Percentiles rank a stretch among this genome's conserved stretches.
Conservation (phyloP, 2,888 invertebrate genomes). For the Amiota minor region DNA sequence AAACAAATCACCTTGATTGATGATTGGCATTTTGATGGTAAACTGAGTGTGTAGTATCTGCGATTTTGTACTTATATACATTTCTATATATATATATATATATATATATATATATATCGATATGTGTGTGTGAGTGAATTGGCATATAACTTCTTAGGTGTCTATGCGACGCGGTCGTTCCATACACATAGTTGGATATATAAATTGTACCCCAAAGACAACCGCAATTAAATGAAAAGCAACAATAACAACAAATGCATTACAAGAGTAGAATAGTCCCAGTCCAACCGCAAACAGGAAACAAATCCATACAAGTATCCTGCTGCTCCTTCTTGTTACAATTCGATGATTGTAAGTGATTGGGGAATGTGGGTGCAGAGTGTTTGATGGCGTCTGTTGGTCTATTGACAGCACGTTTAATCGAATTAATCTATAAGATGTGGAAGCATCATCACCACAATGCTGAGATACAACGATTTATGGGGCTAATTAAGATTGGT, state of each 20-base stretch:
- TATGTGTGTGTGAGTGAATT: constrained; percentile 20
- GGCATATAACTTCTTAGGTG: background rate
- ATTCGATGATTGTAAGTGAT: too few relatives aligned
- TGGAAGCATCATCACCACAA: background rate
- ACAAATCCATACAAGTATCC: too few relatives aligned
- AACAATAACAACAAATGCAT: constrained; percentile 40
- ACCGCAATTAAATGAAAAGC: constrained; percentile 65
- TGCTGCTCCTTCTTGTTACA: too few relatives aligned
- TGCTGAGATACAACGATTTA: background rate
- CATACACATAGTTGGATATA: background rate
- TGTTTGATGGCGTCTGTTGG: background rate
- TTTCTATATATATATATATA: background rate
- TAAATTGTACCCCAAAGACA: constrained; percentile 57
- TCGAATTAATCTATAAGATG: constrained; percentile 20
- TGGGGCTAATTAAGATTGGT: background rate
- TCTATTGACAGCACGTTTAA: constrained; percentile 20
- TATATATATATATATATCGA: constrained; percentile 17
- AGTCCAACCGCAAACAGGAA: too few relatives aligned
- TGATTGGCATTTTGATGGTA: constrained; percentile 68
- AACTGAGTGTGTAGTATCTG: constrained; percentile 38
- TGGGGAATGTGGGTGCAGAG: background rate
- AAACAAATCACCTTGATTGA: constrained; percentile 72
- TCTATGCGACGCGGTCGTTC: background rate
- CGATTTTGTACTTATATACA: constrained; percentile 12
- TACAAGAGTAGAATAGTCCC: background rate